These are phyloP conservation scores for Drosophila tristis DNA, from an alignment of 1,140 invertebrate species.

Conservation along the genomic window DNA sequence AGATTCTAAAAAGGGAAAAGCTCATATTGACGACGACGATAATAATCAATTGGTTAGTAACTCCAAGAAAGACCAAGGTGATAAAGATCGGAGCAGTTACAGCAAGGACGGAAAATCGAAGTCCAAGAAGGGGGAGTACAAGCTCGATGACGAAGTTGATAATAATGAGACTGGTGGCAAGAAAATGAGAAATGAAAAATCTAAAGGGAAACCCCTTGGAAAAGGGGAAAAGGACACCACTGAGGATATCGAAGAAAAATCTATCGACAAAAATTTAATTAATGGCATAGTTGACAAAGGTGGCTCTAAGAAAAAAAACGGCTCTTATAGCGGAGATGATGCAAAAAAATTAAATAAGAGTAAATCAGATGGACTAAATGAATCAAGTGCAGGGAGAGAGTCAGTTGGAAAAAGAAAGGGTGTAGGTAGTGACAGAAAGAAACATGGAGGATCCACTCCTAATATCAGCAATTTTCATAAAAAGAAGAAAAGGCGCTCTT, in stretches of 20 bases:
- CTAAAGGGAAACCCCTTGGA: not conserved
- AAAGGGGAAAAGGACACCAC: not conserved
- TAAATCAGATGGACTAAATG: not conserved
- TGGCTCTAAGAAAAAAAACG: not conserved
- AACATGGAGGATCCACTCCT: not conserved
- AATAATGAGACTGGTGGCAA: not conserved
- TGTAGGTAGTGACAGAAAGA: constrained; percentile 3
- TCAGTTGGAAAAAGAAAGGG: too few relatives aligned
- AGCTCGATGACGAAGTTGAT: not conserved
- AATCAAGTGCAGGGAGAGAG: too few relatives aligned
- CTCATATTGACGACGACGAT: not conserved
- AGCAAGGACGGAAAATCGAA: not conserved
- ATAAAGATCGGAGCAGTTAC: not conserved
- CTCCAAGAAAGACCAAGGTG: too few relatives aligned
- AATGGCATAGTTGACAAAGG: not conserved
- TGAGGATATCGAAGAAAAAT: constrained; percentile 10
- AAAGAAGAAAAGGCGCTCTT: not conserved
- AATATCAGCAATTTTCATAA: not conserved
- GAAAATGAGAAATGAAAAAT: not conserved
- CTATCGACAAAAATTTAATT: not conserved
- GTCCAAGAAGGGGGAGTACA: not conserved
- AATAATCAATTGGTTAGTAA: too few relatives aligned
- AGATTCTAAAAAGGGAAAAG: not conserved
- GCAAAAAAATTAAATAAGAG: not conserved
- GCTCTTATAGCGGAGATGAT: not conserved